Percentiles rank a stretch among this genome's conserved stretches.
Conservation (phyloP, 1,140 invertebrate genomes). For the Diorhabda elongata region DNA sequence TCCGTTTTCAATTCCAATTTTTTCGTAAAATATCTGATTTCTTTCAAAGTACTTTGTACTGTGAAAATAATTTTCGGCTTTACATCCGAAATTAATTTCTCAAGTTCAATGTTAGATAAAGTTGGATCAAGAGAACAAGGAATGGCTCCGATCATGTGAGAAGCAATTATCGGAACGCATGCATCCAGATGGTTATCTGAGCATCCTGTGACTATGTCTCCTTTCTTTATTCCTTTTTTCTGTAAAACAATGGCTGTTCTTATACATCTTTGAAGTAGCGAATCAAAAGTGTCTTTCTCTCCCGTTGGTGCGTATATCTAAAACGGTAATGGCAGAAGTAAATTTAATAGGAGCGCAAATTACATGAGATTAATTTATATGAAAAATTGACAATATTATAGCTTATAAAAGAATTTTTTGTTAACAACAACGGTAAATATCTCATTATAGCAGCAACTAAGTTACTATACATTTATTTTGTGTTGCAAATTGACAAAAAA, state of each 20-base stretch:
- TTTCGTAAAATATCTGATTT: conserved; percentile 26
- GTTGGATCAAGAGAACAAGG: conserved; percentile 29
- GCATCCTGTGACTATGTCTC: conserved; percentile 45
- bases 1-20: conserved; percentile 18
- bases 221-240: conserved; percentile 37
- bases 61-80: conserved; percentile 31
- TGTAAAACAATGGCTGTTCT: conserved; percentile 39
- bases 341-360: no score
- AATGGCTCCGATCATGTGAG: conserved; percentile 36
- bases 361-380: no score
- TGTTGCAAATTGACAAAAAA: background rate
- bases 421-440: background rate
- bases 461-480: background rate
- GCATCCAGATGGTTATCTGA: conserved; percentile 44
- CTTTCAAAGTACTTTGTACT: conserved; percentile 17
- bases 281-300: conserved; percentile 41
- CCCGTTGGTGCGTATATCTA: conserved; percentile 47
- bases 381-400: no score
- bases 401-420: background rate
- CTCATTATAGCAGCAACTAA: background rate
- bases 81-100: conserved; percentile 27
- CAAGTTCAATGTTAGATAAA: conserved; percentile 27
- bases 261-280: conserved; percentile 37
- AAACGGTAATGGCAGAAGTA: background rate
- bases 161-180: conserved; percentile 42